These are phyloP conservation scores for Caenorhabditis becei DNA, from an alignment of 2,888 invertebrate species.

Conservation along the genomic window DNA sequence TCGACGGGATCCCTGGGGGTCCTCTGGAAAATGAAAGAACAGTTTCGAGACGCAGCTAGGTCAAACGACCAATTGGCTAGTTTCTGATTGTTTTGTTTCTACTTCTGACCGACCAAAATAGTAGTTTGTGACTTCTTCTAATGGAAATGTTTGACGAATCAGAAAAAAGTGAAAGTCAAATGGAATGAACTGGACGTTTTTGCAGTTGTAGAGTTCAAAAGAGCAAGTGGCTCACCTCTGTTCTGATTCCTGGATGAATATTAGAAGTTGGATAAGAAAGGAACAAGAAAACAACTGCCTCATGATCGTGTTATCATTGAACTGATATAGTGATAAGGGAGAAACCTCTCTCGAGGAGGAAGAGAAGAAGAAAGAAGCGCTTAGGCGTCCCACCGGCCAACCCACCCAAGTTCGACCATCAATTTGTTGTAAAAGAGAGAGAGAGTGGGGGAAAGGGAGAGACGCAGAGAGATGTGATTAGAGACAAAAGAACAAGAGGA, in stretches of 20 bases:
- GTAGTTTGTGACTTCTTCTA: neutral
- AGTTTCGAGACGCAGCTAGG: too few species aligned
- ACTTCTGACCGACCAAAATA: too few species aligned
- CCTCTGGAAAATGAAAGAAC: constrained; percentile 55
- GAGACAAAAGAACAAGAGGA: constrained; percentile 9
- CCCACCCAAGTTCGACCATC: constrained; percentile 48
- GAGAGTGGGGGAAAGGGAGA: constrained; percentile 17
- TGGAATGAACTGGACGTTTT: too few species aligned
- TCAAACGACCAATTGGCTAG: too few species aligned
- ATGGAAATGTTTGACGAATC: constrained; percentile 5
- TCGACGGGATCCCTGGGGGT: constrained; percentile 41
- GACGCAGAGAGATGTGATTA: constrained; percentile 22
- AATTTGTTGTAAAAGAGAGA: constrained; percentile 22
- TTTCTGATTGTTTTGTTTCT: too few species aligned
- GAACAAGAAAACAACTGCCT: neutral
- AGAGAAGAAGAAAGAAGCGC: constrained; percentile 6
- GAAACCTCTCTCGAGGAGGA: neutral
- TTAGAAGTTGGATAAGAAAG: neutral
- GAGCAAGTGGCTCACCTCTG: constrained; percentile 30
- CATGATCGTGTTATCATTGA: neutral
- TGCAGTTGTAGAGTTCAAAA: neutral
- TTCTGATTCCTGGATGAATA: constrained; percentile 12
- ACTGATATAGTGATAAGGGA: neutral
- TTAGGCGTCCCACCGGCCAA: constrained; percentile 18
- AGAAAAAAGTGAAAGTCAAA: neutral